Conservation (phyloP, 1,140 invertebrate genomes). For the Laupala kohalensis region DNA sequence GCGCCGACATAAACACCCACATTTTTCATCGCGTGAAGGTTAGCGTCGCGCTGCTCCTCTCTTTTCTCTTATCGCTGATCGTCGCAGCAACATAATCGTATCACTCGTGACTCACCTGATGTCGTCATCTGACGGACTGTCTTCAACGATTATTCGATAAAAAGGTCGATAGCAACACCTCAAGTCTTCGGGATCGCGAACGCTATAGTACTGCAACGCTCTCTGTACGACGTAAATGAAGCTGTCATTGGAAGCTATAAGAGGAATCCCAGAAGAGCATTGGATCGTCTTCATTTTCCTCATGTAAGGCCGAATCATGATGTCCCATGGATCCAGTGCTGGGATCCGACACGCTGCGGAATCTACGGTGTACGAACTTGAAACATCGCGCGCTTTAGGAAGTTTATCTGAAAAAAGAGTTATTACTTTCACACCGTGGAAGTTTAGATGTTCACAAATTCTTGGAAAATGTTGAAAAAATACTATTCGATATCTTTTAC, state of each 20-base stretch:
- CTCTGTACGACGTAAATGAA: constrained; percentile 39
- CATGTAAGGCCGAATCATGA: constrained; percentile 30
- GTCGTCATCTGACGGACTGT: constrained; percentile 19
- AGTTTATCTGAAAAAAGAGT: too few relatives aligned
- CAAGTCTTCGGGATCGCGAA: constrained; percentile 28
- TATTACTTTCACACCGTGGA: too few relatives aligned
- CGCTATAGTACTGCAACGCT: constrained; percentile 32
- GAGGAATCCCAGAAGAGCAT: constrained; percentile 31
- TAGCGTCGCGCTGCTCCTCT: too few relatives aligned
- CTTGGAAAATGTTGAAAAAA: too few relatives aligned
- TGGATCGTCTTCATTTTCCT: constrained; percentile 20
- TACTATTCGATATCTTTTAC: too few relatives aligned
- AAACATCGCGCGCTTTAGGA: too few relatives aligned
- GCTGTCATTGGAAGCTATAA: constrained; percentile 46
- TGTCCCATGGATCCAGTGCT: constrained; percentile 55
- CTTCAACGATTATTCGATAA: constrained; percentile 33
- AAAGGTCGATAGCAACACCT: constrained; percentile 50
- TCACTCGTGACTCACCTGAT: not conserved
- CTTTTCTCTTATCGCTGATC: too few relatives aligned
- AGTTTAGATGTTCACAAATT: too few relatives aligned
- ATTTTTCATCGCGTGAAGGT: too few relatives aligned
- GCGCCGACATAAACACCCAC: too few relatives aligned
- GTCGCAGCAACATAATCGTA: not conserved
- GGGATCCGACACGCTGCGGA: constrained; percentile 68
- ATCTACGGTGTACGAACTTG: constrained; percentile 38